Conservation (phyloP, 2,113 vertebrate genomes). For the Microtus montanus region DNA sequence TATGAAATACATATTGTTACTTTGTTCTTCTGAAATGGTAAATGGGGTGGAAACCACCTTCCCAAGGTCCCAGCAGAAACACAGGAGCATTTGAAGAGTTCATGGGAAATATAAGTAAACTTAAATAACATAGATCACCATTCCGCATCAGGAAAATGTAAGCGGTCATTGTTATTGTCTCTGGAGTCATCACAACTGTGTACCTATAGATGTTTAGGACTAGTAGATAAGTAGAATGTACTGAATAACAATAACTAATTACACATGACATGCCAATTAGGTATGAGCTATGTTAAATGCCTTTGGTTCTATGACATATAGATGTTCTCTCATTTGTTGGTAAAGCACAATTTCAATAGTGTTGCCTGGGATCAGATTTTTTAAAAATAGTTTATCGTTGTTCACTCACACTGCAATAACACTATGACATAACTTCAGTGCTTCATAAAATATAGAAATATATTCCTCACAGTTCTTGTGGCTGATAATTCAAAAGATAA, state of each 20-base stretch:
- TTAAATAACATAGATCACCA: neutral
- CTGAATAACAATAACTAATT: neutral
- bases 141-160: neutral
- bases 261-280: neutral
- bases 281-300: neutral
- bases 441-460: neutral
- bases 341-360: constrained; percentile 17
- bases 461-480: neutral
- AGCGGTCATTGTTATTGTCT: neutral
- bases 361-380: neutral
- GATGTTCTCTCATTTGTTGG: neutral
- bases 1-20: neutral
- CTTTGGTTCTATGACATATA: neutral
- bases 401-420: neutral
- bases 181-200: neutral
- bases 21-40: constrained; percentile 12
- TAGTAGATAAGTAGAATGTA: neutral
- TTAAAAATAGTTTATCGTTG: neutral
- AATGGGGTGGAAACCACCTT: neutral
- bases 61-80: neutral
- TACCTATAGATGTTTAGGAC: neutral
- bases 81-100: neutral
- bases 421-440: neutral
- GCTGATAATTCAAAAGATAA: neutral
- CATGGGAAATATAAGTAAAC: neutral